A percentile compares a stretch with the other conserved stretches of the same genome.
Conservation (phyloP, 2,888 invertebrate genomes). For the Patella ulyssiponensis region DNA sequence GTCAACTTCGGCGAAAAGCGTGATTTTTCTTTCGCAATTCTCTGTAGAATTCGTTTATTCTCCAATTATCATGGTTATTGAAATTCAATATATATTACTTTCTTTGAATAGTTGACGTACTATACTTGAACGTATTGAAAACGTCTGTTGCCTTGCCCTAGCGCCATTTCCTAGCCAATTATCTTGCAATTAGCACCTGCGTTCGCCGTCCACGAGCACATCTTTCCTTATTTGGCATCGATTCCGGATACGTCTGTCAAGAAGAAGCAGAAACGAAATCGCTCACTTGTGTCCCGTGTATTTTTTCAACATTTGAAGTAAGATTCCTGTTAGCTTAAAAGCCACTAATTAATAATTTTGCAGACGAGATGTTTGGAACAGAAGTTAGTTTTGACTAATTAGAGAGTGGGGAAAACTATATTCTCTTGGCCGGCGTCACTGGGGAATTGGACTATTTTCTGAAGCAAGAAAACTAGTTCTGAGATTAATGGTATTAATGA, state of each 20-base stretch:
- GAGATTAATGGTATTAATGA: too few species aligned
- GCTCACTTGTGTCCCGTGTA: not conserved
- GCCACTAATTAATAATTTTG: not conserved
- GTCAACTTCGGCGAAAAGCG: too few species aligned
- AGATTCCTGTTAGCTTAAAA: too few species aligned
- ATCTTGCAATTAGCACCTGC: conserved; percentile 10
- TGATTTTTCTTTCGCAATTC: too few species aligned
- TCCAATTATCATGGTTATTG: not conserved
- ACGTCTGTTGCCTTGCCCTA: not conserved
- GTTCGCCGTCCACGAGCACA: not conserved
- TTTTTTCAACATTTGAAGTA: not conserved
- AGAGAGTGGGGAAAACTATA: not conserved
- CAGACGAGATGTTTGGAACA: not conserved
- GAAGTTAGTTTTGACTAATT: conserved; percentile 3
- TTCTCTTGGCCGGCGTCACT: too few species aligned
- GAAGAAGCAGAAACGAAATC: not conserved
- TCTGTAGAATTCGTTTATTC: too few species aligned
- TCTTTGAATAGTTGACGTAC: not conserved
- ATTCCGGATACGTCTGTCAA: conserved; percentile 7
- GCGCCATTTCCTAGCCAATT: conserved; percentile 10
- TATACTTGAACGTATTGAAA: conserved; percentile 5
- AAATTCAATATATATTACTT: conserved; percentile 9
- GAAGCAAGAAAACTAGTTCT: too few species aligned
- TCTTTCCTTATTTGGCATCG: conserved; percentile 4
- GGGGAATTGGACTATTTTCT: too few species aligned